Evolutionary conservation across 2,113 vertebrate genomes (phyloP).

Genomic region (Aegotheles bennettii): DNA sequence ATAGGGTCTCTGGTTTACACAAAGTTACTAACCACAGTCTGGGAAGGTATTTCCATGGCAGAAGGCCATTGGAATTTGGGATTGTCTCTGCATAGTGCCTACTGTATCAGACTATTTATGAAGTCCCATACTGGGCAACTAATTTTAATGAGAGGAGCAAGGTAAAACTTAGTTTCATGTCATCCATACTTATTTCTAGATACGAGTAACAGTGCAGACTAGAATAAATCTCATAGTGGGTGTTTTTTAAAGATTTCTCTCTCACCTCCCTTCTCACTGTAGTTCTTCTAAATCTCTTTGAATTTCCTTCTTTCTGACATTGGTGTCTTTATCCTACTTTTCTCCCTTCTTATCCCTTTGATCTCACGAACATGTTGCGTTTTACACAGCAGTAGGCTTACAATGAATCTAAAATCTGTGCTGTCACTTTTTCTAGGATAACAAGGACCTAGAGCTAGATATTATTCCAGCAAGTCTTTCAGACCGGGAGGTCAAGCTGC

Average conservation of each 20-base stretch:
- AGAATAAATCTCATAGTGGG: background rate
- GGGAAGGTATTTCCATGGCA: background rate
- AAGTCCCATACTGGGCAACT: background rate
- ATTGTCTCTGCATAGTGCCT: background rate
- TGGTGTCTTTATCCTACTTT: background rate
- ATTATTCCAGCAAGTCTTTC: slow-evolving; percentile 96
- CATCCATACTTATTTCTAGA: background rate
- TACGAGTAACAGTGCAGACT: background rate
- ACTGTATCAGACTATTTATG: background rate
- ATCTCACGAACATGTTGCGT: background rate
- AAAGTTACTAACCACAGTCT: background rate
- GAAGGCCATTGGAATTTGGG: background rate
- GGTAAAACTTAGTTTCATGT: background rate
- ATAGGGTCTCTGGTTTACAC: background rate
- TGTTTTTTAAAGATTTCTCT: background rate
- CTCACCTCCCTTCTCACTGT: background rate
- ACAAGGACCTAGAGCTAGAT: slow-evolving; percentile 93
- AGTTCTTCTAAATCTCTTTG: background rate
- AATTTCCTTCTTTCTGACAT: background rate
- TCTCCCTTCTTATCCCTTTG: background rate
- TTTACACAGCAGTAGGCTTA: background rate
- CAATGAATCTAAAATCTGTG: background rate
- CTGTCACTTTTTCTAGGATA: slow-evolving; percentile 76
- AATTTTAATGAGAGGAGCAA: background rate
- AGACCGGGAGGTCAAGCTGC: slow-evolving; percentile 90